These are phyloP conservation scores for Ichneumoninae sp. DNA, from an alignment of 2,888 invertebrate genomes.

Conservation along the genomic window DNA sequence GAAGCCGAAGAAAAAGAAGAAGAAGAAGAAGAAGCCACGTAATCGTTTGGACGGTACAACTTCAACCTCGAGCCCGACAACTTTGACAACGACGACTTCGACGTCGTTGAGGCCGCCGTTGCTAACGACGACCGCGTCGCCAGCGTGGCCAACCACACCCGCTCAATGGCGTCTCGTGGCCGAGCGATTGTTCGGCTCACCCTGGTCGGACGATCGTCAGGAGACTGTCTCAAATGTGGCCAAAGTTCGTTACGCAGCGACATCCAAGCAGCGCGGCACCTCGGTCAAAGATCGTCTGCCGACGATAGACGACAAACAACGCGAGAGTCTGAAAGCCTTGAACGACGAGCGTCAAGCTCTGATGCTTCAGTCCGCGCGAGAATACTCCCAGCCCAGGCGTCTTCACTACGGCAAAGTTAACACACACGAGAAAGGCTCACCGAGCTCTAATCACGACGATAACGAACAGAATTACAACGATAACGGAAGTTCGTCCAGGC, in stretches of 20 bases:
- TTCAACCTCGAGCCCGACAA: slow-evolving; percentile 54
- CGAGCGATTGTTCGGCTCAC: slow-evolving; percentile 72
- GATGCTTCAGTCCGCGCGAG: slow-evolving; percentile 68
- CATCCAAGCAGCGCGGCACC: slow-evolving; percentile 64
- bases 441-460: slow-evolving; percentile 63
- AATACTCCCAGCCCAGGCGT: slow-evolving; percentile 73
- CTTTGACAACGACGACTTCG: slow-evolving; percentile 35
- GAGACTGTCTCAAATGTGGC: slow-evolving; percentile 50
- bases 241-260: slow-evolving; percentile 67
- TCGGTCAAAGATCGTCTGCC: slow-evolving; percentile 55
- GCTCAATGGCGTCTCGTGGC: slow-evolving; percentile 77
- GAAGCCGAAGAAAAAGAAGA: slow-evolving; percentile 75
- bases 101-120: slow-evolving; percentile 56
- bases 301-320: slow-evolving; percentile 71
- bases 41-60: slow-evolving; percentile 58
- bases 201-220: slow-evolving; percentile 69
- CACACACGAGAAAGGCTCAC: slow-evolving; percentile 71
- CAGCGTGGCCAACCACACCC: slow-evolving; percentile 70
- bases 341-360: slow-evolving; percentile 72
- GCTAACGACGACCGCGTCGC: slow-evolving; percentile 69
- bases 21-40: slow-evolving; percentile 72
- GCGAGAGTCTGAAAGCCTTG: slow-evolving; percentile 68
- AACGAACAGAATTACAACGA: slow-evolving; percentile 60
- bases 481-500: slow-evolving; percentile 50
- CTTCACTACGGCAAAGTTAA: slow-evolving; percentile 76